Base-by-base conservation (phyloP, 1,140 invertebrate species). In the Metopolophium dirhodum region DNA sequence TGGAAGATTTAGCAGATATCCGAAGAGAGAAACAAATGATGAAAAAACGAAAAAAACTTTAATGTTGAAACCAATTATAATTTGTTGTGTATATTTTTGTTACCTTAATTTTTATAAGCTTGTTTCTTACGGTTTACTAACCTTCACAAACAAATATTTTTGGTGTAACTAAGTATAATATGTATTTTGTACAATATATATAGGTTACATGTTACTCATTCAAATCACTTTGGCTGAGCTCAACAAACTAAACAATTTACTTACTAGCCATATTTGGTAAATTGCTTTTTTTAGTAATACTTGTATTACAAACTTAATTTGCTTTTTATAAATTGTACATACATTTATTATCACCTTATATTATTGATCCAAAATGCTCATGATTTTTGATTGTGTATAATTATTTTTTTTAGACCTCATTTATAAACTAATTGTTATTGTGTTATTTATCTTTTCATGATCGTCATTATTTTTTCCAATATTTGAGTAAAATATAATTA, bases 1-100 rank as follows among this genome's bases (percentile, higher is more conserved):
- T 97, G 96, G 97, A 98, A 96, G 97, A 98, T 95, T 95, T 98
- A 93, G 97, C 98, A 95, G 97, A 98, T 94, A 98, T 98, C 95
- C 95, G 96, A 94, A 95, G 96, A 95, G 97, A 98, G 95, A 94
- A 94, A 88, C 96, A 97, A 37, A 95, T 96, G 94, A 96, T 97
- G 94, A 97, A 97, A 94, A 96, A 96, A 93, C 95, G 95, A 41
- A 97, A 96, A 95, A 95, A 95, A 88, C 94, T 45, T n/a, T 90
- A 68, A 90, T 90, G 18, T 90, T 88, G n/a, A 4, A 49, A 14
- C n/a, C 2, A 26, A 11, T 37, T 89, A 37, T 22, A 35, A 54
- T 54, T n/a, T 87, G 49, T 3, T 7, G 26, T 49, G 2, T 20
- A 51, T 22, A 87, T 30, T 54, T 89, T 30, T 85, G 22, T 57